Evolutionary conservation across 1,140 invertebrate genomes (phyloP).

Genomic region (Drosophila bipectinata): DNA sequence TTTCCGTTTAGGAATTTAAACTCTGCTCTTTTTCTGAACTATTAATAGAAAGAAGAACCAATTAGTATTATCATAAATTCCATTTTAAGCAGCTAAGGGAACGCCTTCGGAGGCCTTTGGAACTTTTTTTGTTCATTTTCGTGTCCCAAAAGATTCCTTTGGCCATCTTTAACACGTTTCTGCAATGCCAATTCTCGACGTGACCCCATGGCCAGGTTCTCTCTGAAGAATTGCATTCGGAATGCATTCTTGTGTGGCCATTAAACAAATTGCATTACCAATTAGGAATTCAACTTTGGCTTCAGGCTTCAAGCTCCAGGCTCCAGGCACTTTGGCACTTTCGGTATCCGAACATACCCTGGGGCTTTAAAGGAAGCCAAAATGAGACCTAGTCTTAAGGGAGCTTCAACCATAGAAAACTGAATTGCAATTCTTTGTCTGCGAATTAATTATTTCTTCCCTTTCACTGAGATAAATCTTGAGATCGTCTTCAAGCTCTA

Average conservation of each 20-base stretch:
- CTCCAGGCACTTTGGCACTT: not conserved
- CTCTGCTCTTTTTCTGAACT: too few species aligned
- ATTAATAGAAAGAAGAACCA: not conserved
- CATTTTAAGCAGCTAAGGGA: not conserved
- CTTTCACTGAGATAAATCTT: not conserved
- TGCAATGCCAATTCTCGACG: slow-evolving; percentile 22
- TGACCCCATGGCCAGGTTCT: slow-evolving; percentile 26
- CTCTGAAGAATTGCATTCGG: slow-evolving; percentile 52
- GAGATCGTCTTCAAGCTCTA: not conserved
- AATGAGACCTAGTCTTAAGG: slow-evolving; percentile 15
- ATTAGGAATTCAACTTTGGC: slow-evolving; percentile 46
- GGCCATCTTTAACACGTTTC: slow-evolving; percentile 13
- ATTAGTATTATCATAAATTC: not conserved
- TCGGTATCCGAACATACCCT: slow-evolving; percentile 34
- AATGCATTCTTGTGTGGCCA: slow-evolving; percentile 55
- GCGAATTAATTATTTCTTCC: not conserved
- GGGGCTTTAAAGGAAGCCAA: slow-evolving; percentile 23
- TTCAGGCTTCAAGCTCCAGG: slow-evolving; percentile 19
- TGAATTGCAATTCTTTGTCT: not conserved
- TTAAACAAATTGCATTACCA: slow-evolving; percentile 64
- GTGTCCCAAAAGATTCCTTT: slow-evolving; percentile 13
- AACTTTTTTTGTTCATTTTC: not conserved
- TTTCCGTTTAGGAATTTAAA: too few species aligned
- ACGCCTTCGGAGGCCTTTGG: slow-evolving; percentile 5
- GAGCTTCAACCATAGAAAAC: slow-evolving; percentile 5